Base-by-base conservation (phyloP, 92 coral and sea anemone genomes). In the Heteractis magnifica region DNA sequence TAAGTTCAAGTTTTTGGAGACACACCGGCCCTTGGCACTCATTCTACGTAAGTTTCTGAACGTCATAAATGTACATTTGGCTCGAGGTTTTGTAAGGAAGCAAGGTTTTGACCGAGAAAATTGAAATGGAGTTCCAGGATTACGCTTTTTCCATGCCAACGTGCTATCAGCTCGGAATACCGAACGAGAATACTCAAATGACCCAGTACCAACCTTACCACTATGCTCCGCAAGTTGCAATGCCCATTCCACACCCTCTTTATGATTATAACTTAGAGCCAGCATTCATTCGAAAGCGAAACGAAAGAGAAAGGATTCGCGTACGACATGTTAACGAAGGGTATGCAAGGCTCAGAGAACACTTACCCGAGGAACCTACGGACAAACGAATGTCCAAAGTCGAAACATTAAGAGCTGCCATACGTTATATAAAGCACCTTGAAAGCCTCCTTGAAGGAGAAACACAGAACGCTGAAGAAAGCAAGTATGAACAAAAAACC, bases 61-160 rank as follows among this genome's bases (percentile, higher is more conserved):
- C 26, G 19, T 78, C 65, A 14, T 79, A 4, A n/a, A 68, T 70
- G 77, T 11, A 7, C 6, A 6, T 76, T 52, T 50, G 7, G 18
- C 73, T 68, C 21, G 52, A 13, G 73, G 44, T 59, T 51, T 76
- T 71, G 79, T 76, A 34, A 34, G 44, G 82, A 78, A 65, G 79
- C 16, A 55, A 18, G 23, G 6, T 62, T 62, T 9, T 62, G 70
- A n/a, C 44, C 44, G 44, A 34, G 44, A 34, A 34, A 34, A 34
- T 62, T 56, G 52, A 68, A 60, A 79, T 79, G 89, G 89, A 86
- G 44, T 86, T 86, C 51, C 89, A 79, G 88, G 91, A 90, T 79
- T 85, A 97, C 84, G 94, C 98, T 73, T 97, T 97, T 89, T 94
- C 98, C 18, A 97, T 97, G 99, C 99, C 99, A 10, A 97, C 99